Conservation (phyloP, 2,888 invertebrate genomes). For the Sinotaia quadrata region DNA sequence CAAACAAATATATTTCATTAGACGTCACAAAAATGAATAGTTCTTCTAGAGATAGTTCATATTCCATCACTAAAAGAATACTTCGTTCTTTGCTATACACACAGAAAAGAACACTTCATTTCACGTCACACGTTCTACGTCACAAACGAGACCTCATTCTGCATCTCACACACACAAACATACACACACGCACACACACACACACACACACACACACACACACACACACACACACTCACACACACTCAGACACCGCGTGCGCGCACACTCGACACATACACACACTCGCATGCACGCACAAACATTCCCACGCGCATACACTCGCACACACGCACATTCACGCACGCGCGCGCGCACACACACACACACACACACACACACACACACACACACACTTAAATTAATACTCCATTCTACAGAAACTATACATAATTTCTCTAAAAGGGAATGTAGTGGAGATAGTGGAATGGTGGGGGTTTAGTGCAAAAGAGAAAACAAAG, state of each 20-base stretch:
- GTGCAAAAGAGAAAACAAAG: too few species aligned
- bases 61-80: too few species aligned
- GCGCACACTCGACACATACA: neutral
- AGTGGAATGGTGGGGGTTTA: too few species aligned
- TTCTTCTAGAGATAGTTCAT: too few species aligned
- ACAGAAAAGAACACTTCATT: neutral
- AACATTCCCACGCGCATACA: neutral
- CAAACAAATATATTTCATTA: too few species aligned
- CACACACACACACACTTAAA: constrained; percentile 2
- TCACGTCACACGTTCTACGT: neutral
- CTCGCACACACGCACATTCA: too few species aligned
- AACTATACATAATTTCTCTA: too few species aligned
- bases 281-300: neutral
- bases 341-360: too few species aligned
- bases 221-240: constrained; percentile 3
- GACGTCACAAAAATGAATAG: too few species aligned
- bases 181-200: neutral
- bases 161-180: constrained; percentile 1
- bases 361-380: neutral
- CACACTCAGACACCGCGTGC: neutral
- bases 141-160: neutral
- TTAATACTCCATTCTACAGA: neutral
- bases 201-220: neutral
- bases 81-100: too few species aligned
- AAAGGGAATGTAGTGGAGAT: too few species aligned